Conservation (phyloP, 37 sponge, comb jelly and placozoan species). For the Dysidea cf. avara region DNA sequence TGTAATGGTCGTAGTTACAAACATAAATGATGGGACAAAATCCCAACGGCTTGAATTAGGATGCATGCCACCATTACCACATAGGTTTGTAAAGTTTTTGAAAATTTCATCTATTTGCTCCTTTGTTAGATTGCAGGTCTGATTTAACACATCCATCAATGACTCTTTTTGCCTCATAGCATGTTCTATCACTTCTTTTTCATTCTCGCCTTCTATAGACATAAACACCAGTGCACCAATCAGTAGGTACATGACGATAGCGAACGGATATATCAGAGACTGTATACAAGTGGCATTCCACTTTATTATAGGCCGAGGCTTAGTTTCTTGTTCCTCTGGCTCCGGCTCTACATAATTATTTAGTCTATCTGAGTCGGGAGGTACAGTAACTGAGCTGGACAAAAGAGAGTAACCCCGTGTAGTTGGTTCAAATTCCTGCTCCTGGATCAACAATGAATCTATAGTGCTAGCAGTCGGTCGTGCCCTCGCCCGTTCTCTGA, state of each 20-base stretch:
- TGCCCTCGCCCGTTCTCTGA: too few species aligned
- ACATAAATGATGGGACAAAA: conserved; percentile 44
- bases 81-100: background rate
- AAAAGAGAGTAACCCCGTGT: too few species aligned
- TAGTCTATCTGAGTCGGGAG: too few species aligned
- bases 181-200: background rate
- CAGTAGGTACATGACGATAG: conserved; percentile 49
- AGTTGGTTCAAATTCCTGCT: too few species aligned
- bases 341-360: too few species aligned
- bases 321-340: too few species aligned
- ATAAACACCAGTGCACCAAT: conserved; percentile 53
- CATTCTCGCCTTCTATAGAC: conserved; percentile 36
- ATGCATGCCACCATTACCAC: too few species aligned
- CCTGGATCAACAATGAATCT: too few species aligned
- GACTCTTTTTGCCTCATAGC: background rate
- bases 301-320: too few species aligned
- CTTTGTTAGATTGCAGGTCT: background rate
- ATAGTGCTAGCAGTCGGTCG: too few species aligned
- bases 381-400: too few species aligned
- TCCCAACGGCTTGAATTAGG: conserved; percentile 38
- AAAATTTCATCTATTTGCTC: background rate
- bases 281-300: background rate
- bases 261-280: background rate
- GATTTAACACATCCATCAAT: background rate
- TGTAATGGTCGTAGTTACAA: conserved; percentile 41